Conservation (phyloP, 2,888 invertebrate species). For the Nasonia oneida region DNA sequence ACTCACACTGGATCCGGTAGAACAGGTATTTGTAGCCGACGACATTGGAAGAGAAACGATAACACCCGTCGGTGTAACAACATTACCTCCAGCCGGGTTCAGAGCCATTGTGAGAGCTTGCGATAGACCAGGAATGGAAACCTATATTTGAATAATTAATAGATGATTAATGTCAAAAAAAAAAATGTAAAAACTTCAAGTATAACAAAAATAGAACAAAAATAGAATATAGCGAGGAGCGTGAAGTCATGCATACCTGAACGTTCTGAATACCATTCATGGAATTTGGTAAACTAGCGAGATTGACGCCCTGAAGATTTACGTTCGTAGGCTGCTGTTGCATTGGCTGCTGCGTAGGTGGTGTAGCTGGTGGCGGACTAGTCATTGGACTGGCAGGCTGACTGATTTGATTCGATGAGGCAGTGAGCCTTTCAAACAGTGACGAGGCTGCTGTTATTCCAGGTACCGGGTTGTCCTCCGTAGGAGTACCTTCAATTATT, state of each 20-base stretch:
- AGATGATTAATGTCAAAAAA: not conserved
- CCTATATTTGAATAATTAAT: constrained; percentile 73
- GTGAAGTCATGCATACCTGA: constrained; percentile 79
- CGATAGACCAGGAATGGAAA: constrained; percentile 91
- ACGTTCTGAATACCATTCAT: constrained; percentile 89
- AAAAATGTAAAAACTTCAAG: not conserved
- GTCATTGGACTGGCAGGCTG: constrained; percentile 82
- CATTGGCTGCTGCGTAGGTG: constrained; percentile 33
- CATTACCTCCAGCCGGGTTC: constrained; percentile 81
- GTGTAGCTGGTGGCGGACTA: constrained; percentile 80
- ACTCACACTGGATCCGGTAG: constrained; percentile 77
- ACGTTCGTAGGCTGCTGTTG: constrained; percentile 76
- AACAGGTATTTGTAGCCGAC: constrained; percentile 77
- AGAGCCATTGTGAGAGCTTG: constrained; percentile 91
- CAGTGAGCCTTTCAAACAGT: constrained; percentile 80
- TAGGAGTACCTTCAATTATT: constrained; percentile 79
- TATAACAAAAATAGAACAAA: not conserved
- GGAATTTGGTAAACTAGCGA: constrained; percentile 84
- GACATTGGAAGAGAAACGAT: constrained; percentile 85
- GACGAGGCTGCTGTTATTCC: constrained; percentile 81
- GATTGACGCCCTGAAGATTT: constrained; percentile 86
- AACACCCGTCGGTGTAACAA: constrained; percentile 81
- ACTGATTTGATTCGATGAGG: constrained; percentile 74
- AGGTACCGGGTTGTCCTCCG: constrained; percentile 82
- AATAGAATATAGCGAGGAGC: not conserved